phyloP scores from a whole-genome alignment of 2,797 vertebrate genomes.

The Cetoscarus ocellatus region DNA sequence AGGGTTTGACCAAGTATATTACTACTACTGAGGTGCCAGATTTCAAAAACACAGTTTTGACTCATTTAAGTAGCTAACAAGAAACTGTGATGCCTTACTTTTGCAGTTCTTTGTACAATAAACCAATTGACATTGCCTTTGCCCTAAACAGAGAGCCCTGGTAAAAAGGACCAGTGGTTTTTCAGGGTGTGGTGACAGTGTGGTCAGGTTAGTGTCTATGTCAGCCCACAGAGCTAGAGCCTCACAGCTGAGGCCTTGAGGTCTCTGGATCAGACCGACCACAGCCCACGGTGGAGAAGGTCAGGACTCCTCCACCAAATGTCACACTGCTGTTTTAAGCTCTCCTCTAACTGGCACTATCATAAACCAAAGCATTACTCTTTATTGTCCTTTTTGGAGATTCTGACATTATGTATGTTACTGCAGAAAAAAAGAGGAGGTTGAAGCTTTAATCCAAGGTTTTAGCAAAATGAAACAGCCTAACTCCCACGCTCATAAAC shows the following conservation, averaged over 20 bases:
- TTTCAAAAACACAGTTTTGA: background rate
- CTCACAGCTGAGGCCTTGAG: conserved; percentile 56
- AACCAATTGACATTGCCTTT: conserved; percentile 9
- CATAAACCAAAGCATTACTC: conserved; percentile 36
- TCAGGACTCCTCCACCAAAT: conserved; percentile 64
- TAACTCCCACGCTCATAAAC: conserved; percentile 48
- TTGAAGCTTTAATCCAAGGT: conserved; percentile 9
- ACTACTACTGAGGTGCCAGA: background rate
- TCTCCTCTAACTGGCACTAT: conserved; percentile 32
- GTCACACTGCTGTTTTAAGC: conserved; percentile 68
- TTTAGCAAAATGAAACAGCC: conserved; percentile 26
- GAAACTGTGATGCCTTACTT: background rate
- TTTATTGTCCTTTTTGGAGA: conserved; percentile 33
- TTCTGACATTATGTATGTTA: conserved; percentile 5
- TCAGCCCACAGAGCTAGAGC: conserved; percentile 61
- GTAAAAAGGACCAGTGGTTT: conserved; percentile 21
- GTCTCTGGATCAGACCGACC: conserved; percentile 63
- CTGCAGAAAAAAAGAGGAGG: background rate
- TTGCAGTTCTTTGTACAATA: conserved; percentile 5
- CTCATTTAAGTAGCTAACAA: background rate
- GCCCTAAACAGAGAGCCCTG: conserved; percentile 39
- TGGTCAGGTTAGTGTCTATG: conserved; percentile 59
- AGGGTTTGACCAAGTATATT: background rate
- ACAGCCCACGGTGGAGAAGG: conserved; percentile 64
- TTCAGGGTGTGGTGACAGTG: conserved; percentile 66